Base-by-base conservation (phyloP, 2,888 invertebrate genomes). In the Machimus atricapillus region DNA sequence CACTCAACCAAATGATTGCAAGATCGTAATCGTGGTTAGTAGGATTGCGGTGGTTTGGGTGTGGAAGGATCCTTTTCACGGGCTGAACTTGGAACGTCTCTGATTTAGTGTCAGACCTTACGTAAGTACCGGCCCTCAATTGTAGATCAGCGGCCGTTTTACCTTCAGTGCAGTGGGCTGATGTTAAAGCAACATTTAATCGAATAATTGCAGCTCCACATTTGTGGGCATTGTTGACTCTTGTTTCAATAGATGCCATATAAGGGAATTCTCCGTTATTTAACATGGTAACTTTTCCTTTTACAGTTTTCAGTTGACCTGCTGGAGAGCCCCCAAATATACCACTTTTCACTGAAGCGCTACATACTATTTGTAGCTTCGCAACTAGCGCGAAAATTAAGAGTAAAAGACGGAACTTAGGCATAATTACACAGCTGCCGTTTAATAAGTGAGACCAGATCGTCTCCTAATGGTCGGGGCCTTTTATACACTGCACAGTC, bases 231-330 rank as follows among this genome's bases (percentile, higher is more conserved):
- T 27, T 46, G 2, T 27, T 43, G 4, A 6, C 7, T 9, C 3
- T 14, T n/a, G 1, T n/a, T 34, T 85, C 74, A 14, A 85, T 31
- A 6, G 74, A 14, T 19, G 74, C 73, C 46, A 85, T 27, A 16
- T 40, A 85, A n/a, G 85, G 74, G 31, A 12, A 85, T 74, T 85
- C 85, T 1, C 74, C 85, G 1, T 74, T 74, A 27, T 85, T 85
- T n/a, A 46, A n/a, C 3, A 74, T 16, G 16, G 23, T 4, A n/a
- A 6, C n/a, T 8, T n/a, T 27, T 12, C 74, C 46, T 27, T 73
- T 43, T 31, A 23, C 6, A 6, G 19, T 66, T 58, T 34, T 23
- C 19, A 83, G 5, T 6, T 23, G 14, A 12, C 58, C 58, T 37
- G 66, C 82, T 66, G 0, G 23, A 9, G 66, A 66, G 12, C 23